phyloP scores from a whole-genome alignment of 2,113 vertebrate species.

The Lates calcarifer region DNA sequence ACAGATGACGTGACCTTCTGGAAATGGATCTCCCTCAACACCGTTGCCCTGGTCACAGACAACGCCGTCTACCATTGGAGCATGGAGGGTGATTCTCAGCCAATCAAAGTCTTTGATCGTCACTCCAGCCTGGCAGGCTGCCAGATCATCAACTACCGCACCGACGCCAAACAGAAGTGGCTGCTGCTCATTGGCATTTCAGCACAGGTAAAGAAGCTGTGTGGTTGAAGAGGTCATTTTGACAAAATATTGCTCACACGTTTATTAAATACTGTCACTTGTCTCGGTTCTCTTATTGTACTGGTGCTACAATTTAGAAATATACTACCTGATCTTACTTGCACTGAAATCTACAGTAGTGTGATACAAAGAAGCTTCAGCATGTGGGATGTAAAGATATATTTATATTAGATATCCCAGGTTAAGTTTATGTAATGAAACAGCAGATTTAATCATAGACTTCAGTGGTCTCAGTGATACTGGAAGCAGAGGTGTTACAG shows the following conservation, averaged over 20 bases:
- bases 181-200: slow-evolving; percentile 97
- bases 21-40: slow-evolving; percentile 99
- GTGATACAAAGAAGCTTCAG: neutral
- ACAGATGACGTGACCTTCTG: slow-evolving; percentile 99
- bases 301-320: neutral
- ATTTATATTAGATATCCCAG: neutral
- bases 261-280: neutral
- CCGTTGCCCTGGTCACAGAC: slow-evolving; percentile 97
- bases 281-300: too few relatives aligned
- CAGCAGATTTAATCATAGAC: neutral
- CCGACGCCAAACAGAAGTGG: slow-evolving; percentile 99
- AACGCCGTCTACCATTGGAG: slow-evolving; percentile 99
- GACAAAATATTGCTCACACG: neutral
- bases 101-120: slow-evolving; percentile 98
- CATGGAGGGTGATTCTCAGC: slow-evolving; percentile 99
- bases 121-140: slow-evolving; percentile 98
- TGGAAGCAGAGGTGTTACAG: neutral
- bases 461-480: neutral
- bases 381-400: neutral
- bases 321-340: neutral
- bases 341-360: too few relatives aligned
- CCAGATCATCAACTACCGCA: slow-evolving; percentile 99
- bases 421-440: neutral
- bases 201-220: slow-evolving; percentile 88
- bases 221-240: neutral